Base-by-base conservation (phyloP, 1,140 invertebrate genomes). In the Andrena cerasifolii region DNA sequence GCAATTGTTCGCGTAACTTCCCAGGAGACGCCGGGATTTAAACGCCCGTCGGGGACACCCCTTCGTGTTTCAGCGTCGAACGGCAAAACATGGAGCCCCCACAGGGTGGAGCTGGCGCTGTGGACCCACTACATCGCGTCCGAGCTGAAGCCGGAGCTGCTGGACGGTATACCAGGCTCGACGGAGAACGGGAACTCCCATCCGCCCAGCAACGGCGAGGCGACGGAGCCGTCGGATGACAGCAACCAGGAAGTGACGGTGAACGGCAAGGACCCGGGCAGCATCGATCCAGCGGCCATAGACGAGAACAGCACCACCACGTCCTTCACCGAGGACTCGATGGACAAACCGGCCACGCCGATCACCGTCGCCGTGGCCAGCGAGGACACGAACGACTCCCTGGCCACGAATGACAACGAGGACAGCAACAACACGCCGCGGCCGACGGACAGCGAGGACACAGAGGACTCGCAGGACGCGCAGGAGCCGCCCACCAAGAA, bases 121-220 rank as follows among this genome's bases (percentile, higher is more conserved):
- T 99, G 97, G 97, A 96, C 97, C 71, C 97, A 98, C 91, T 97
- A 96, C 89, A 95, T 98, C 40, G 95, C 97, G 58, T 95, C 95
- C 51, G 96, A 98, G 82, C 89, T 97, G 81, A 96, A 97, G 89
- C 97, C 97, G 36, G 95, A 97, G 87, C 92, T 98, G 70, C 93
- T 98, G 24, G 95, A 96, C 78, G 95, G 95, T 79, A 96, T 97
- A 91, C 97, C 96, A 3, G 92, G 89, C 82, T 92, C 90, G 89
- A 89, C 89, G 47, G 90, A 95, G 81, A 94, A 94, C 77, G 92
- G 93, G 5, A 93, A 94, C 75, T 93, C 93, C n/a, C 89, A 94
- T 76, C 65, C 87, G 21, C 67, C 88, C 47, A 90, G 79, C 72
- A 91, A 91, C 88, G 94, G 92, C 84, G 94, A 89, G 61, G 89